phyloP scores from a whole-genome alignment of 2,797 vertebrate genomes.

The Tokudaia tokunoshimensis region DNA sequence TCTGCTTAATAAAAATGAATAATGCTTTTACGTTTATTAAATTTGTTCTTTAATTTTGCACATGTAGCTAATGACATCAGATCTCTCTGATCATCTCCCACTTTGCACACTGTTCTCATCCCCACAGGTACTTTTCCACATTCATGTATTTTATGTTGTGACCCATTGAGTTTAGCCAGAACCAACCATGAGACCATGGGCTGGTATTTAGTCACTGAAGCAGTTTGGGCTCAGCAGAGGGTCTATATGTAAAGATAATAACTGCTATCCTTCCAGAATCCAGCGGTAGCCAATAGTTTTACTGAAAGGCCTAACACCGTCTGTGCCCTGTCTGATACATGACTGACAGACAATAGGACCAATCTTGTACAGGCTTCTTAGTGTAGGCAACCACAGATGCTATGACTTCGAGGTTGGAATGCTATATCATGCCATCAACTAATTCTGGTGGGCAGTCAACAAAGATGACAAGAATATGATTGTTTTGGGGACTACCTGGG shows the following conservation, averaged over 20 bases:
- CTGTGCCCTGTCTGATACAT: background rate
- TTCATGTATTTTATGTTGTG: background rate
- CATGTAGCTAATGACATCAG: background rate
- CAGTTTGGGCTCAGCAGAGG: background rate
- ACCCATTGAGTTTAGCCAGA: background rate
- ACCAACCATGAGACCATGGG: background rate
- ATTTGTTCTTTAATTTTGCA: background rate
- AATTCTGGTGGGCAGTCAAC: background rate
- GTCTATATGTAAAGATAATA: background rate
- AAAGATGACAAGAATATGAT: background rate
- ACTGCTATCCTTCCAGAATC: background rate
- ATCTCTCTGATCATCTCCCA: too few relatives aligned
- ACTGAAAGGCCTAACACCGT: background rate
- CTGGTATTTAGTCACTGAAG: background rate
- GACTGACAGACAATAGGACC: background rate
- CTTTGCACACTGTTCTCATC: background rate
- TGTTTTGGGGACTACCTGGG: background rate
- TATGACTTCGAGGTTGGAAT: background rate
- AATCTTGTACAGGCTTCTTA: background rate
- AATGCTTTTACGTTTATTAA: background rate
- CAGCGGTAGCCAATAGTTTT: background rate
- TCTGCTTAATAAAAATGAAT: constrained; percentile 16
- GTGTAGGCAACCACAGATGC: background rate
- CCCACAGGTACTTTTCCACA: background rate
- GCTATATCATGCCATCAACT: background rate